Base-by-base conservation (phyloP, 37 sponge, comb jelly and placozoan species). In the Bolinopsis microptera region DNA sequence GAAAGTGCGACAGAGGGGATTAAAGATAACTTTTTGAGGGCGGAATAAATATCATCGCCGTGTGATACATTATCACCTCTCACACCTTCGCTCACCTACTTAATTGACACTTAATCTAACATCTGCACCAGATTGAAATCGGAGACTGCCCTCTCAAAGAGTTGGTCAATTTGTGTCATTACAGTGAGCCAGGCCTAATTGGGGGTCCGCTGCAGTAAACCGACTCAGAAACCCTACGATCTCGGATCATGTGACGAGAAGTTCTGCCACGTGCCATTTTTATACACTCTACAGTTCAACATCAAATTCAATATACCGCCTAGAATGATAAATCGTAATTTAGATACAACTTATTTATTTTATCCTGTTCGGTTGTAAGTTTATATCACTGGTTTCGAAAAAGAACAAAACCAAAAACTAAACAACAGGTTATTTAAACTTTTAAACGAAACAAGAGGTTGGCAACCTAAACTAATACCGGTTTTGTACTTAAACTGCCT, bases 51-150 rank as follows among this genome's bases (percentile, higher is more conserved):
- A 48, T 5, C 13, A 48, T 48, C 61, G 13, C 9, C 61, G 61
- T 48, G 61, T 48, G 61, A 48, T 48, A 48, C 61, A 48, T 48
- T 48, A 48, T 22, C 74, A 28, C 74, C 25, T 22, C 74, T 70
- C 25, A 22, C 25, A 28, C 30, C 25, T 28, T n/a, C 74, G 28
- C 28, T n/a, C 21, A 22, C 3, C 21, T 22, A 70, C 2, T 26
- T 70, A 70, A 70, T 70, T 70, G 74, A 70, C 74, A 70, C 74
- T 70, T 26, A 70, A 70, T 70, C 74, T 26, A 28, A 22, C 74
- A 70, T 70, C 25, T 28, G 30, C 25, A 22, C 25, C 26, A 70
- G 26, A 70, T 22, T 70, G 74, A 70, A 70, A 70, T 26, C 74
- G 74, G 74, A 70, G 74, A 70, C 2, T n/a, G 30, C 30, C 2